These are phyloP conservation scores for Sebastes jordani DNA, from an alignment of 2,797 vertebrate genomes.

Conservation along the genomic window DNA sequence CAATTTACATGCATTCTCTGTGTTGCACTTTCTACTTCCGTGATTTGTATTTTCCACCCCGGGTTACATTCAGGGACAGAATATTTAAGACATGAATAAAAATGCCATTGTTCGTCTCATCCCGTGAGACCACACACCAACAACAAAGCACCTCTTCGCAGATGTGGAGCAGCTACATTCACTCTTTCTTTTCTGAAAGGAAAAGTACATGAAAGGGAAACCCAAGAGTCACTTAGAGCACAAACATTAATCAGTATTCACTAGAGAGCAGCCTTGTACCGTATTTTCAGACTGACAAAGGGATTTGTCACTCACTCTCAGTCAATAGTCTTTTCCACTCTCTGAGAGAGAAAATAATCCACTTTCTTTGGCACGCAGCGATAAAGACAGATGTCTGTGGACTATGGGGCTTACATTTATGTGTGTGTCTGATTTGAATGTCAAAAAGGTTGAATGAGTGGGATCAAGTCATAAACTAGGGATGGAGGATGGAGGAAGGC, in stretches of 20 bases:
- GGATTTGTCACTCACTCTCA: slow-evolving; percentile 16
- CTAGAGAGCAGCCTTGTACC: slow-evolving; percentile 11
- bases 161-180: slow-evolving; percentile 44
- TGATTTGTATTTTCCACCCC: not conserved
- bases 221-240: slow-evolving; percentile 17
- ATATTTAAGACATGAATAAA: slow-evolving; percentile 52
- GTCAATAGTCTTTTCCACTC: slow-evolving; percentile 21
- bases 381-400: slow-evolving; percentile 5
- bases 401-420: not conserved
- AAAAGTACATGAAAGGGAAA: slow-evolving; percentile 43
- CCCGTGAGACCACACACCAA: slow-evolving; percentile 39
- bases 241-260: slow-evolving; percentile 23
- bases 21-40: not conserved
- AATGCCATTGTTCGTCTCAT: slow-evolving; percentile 36
- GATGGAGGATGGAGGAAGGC: slow-evolving; percentile 5
- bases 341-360: slow-evolving; percentile 13
- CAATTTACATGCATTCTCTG: slow-evolving; percentile 4
- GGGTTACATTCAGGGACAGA: slow-evolving; percentile 20
- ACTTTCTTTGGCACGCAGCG: slow-evolving; percentile 38
- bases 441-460: slow-evolving; percentile 25
- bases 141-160: slow-evolving; percentile 52
- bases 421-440: slow-evolving; percentile 8
- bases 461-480: slow-evolving; percentile 17
- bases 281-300: slow-evolving; percentile 35
- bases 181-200: slow-evolving; percentile 12